Evolutionary conservation across 2,888 invertebrate species (phyloP), one percentile per base, ranked within the genome.

Genomic region (Agonopterix alstromeriana): DNA sequence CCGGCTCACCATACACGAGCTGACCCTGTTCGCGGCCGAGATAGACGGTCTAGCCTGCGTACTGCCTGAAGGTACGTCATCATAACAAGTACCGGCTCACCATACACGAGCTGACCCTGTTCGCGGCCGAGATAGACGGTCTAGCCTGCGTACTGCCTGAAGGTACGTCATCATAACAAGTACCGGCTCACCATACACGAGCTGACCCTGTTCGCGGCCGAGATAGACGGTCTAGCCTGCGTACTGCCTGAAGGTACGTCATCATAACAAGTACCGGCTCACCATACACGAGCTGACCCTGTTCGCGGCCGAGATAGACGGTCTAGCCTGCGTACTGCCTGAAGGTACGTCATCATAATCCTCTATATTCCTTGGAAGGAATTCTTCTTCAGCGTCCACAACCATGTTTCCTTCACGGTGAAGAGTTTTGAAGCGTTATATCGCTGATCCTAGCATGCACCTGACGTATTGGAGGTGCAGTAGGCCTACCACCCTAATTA

Each of bases 161-260:
- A 77, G 94, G 95, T 87, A n/a, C n/a, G n/a, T n/a, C n/a, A n/a
- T n/a, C n/a, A n/a, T n/a, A n/a, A n/a, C 68, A 96, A 96, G 76
- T 95, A 95, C 77, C 94, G 96, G 68, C 90, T 97, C 47, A 96
- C 95, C 0, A 91, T 97, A 55, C 95, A 95, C 73, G 98, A 98
- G 79, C 87, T 98, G 11, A 94, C 94, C 49, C 84, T 95, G 48
- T 98, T 98, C 79, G 94, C 94, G 45, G 94, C 95, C 43, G 96
- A 98, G 89, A 94, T 98, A 46, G 94, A 95, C 56, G 93, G 93
- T 56, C 89, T 98, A 52, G 95, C 96, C 36, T 97, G 97, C 74
- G 92, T 94, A 56, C 90, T 98, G 53, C 94, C 95, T 17, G 97
- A 97, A 77, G 94, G 95, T 87, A n/a, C n/a, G n/a, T n/a, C n/a